Base-by-base conservation (phyloP, 1,140 invertebrate species). In the Drosophila pectinifera region DNA sequence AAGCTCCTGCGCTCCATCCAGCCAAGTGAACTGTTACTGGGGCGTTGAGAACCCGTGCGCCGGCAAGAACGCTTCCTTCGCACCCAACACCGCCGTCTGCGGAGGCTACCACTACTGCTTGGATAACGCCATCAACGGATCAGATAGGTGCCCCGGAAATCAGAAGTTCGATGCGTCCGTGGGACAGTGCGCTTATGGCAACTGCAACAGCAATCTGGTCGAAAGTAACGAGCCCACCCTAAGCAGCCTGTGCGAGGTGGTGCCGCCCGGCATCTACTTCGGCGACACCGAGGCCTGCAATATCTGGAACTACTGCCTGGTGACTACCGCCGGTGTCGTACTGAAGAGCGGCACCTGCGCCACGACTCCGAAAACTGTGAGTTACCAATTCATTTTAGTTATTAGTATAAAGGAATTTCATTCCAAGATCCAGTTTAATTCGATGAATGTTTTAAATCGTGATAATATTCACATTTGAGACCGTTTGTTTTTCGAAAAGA, bases 21-120 rank as follows among this genome's bases (percentile, higher is more conserved):
- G 4, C 11, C 51, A 77, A 22, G 83, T 73, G 1, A 13, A 13
- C 0, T 89, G 83, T 59, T 83, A 41, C 26, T 83, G 54, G 14
- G 84, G 84, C 2, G 2, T 70, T 16, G 31, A 16, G 0, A 46
- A 80, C 31, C 63, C 76, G 2, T 88, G 83, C 22, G 26, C 5
- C 2, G 76, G 46, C 10, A 46, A 41, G 10, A 38, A 28, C 14
- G n/a, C 8, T 0, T 31, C 5, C 13, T 88, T 45, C 42, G 79
- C 79, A 6, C 80, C 84, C 20, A 31, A 64, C 26, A 38, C 45
- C 0, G 10, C 20, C 16, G 46, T 65, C 16, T 88, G 83, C 28
- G 58, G 67, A 1, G 34, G 43, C 5, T 88, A 53, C 41, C 26
- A 22, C 28, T 77, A 42, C 8, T 88, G 83, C 34, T 5, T 22